A percentile compares a stretch with the other conserved stretches of the same genome.
Conservation (phyloP, 1,140 invertebrate genomes). For the Zophobas morio region DNA sequence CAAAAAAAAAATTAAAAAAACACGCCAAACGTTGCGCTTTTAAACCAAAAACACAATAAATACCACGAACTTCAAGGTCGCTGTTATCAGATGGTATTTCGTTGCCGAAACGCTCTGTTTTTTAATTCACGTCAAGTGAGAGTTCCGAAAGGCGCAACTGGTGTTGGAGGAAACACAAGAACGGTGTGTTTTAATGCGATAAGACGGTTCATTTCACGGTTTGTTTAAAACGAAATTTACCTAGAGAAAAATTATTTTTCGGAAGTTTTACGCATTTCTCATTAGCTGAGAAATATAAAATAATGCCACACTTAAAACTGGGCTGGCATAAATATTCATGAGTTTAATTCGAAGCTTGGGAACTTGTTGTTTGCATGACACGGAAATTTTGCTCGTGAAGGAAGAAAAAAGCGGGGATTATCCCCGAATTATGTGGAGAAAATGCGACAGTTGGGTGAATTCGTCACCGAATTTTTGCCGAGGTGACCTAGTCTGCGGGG, state of each 20-base stretch:
- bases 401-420: background rate
- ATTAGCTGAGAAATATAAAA: conserved; percentile 34
- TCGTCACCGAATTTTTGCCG: background rate
- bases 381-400: conserved; percentile 10
- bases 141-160: background rate
- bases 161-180: conserved; percentile 9
- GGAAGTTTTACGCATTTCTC: conserved; percentile 25
- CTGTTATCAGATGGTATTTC: background rate
- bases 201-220: conserved; percentile 15
- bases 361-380: conserved; percentile 36
- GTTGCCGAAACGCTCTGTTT: background rate
- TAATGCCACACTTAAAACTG: conserved; percentile 45
- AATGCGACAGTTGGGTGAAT: background rate
- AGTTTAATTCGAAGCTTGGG: conserved; percentile 41
- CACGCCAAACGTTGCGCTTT: background rate
- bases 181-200: conserved; percentile 10
- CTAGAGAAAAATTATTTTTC: conserved; percentile 15
- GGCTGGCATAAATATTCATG: conserved; percentile 41
- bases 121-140: background rate
- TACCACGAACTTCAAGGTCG: no score
- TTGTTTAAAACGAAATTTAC: conserved; percentile 23
- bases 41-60: no score
- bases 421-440: background rate
- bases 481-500: no score
- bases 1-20: background rate